Base-by-base conservation (phyloP, 30 jellyfish, hydroid and myxozoan genomes). In the Turritopsis rubra region DNA sequence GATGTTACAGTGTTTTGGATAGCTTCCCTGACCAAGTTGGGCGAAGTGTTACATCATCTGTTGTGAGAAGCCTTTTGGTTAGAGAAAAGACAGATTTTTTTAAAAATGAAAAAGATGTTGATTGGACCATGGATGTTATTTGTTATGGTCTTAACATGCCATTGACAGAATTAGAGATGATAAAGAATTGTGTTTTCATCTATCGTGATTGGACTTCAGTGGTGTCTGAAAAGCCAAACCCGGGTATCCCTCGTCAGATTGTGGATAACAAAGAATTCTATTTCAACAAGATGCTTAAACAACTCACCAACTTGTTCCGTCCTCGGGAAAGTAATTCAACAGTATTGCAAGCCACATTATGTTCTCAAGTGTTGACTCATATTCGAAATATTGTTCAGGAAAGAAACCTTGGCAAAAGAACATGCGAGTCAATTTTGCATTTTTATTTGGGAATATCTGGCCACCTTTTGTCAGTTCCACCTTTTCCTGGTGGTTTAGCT, bases 91-190 rank as follows among this genome's bases (percentile, higher is more conserved):
- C 83, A 66, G 86, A 84, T 25, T 85, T 88, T 28, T 74, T 93
- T 84, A 79, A 74, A 52, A 76, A 96, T 20, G 86, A 83, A 71
- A 95, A 88, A 65, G 96, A 93, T 65, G 83, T 93, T 28, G 99
- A 93, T 29, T 93, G 99, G 99, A 93, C 99, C 29, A 93, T 93
- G 99, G 99, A 93, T 70, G 99, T 93, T n/a, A 85, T 93, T 28
- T 93, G 99, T 73, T 93, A 81, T 85, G 99, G 99, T 29, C 85
- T 93, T 21, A 83, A 96, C 53, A 77, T 93, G 91, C 96, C 99
- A 52, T 79, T 93, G 89, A 72, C 99, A 27, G 99, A 93, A 65
- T 88, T 83, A 23, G 99, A 93, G 29, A 90, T 85, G 87, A 93
- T 93, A 1, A 93, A 86, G 84, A 86, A 88, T 86, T 93, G 99